phyloP scores from a whole-genome alignment of 2,113 vertebrate genomes.

The Herpetotheres cachinnans region DNA sequence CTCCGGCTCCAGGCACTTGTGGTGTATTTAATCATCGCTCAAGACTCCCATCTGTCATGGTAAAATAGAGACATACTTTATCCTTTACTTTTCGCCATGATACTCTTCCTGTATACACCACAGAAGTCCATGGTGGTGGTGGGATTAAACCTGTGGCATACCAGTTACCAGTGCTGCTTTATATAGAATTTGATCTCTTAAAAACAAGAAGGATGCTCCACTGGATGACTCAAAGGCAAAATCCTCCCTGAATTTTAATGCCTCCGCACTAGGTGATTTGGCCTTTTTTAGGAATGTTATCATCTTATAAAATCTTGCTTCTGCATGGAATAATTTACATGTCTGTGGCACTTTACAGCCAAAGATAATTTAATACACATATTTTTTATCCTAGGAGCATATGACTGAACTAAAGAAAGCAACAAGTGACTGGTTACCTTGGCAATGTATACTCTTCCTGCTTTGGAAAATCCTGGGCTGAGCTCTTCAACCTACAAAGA shows the following conservation, averaged over 20 bases:
- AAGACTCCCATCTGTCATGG: not conserved
- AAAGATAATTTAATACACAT: not conserved
- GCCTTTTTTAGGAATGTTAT: not conserved
- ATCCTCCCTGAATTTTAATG: not conserved
- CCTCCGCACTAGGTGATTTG: not conserved
- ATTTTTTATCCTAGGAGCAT: not conserved
- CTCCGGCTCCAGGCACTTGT: not conserved
- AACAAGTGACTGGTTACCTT: constrained; percentile 73
- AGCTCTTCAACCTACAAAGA: constrained; percentile 83
- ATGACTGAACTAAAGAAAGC: not conserved
- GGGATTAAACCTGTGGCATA: not conserved
- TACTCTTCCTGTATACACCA: not conserved
- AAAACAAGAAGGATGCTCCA: not conserved
- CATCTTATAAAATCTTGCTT: not conserved
- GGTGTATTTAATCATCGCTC: not conserved
- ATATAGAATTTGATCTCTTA: not conserved
- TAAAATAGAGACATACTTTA: not conserved
- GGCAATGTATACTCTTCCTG: constrained; percentile 86
- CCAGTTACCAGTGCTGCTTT: not conserved
- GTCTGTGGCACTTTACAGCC: not conserved
- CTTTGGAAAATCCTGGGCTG: constrained; percentile 87
- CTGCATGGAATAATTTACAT: not conserved
- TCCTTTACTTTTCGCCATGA: not conserved
- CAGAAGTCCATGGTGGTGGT: fast-evolving
- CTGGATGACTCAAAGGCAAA: not conserved